Evolutionary conservation across 2,797 vertebrate genomes (phyloP).

Genomic region (Pangasius krempfi): DNA sequence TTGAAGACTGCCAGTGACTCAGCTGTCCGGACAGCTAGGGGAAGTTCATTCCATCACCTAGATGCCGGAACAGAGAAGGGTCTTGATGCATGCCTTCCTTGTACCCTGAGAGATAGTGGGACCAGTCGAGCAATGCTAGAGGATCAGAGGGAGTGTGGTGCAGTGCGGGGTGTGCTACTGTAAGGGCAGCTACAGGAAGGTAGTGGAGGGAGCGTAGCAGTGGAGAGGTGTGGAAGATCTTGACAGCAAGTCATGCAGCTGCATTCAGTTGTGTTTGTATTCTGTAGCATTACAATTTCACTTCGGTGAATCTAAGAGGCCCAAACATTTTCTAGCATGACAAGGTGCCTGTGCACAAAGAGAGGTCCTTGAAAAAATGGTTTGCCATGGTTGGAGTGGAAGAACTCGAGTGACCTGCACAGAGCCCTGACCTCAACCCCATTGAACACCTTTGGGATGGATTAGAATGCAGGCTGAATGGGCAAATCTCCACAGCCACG

Average conservation of each 20-base stretch:
- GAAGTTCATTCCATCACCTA: background rate
- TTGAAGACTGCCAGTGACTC: no score
- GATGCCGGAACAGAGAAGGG: no score
- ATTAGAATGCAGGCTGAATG: background rate
- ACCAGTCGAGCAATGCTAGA: no score
- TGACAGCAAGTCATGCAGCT: background rate
- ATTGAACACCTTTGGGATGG: background rate
- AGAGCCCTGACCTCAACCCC: background rate
- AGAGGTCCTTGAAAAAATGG: background rate
- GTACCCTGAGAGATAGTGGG: background rate
- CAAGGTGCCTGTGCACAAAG: no score
- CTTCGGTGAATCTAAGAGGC: background rate
- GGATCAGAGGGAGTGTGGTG: background rate
- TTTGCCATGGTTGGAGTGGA: background rate
- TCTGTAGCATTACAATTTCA: background rate
- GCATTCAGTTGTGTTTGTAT: background rate
- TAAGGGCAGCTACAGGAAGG: background rate
- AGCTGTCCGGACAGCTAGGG: no score
- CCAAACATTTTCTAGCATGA: background rate
- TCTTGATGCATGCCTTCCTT: background rate
- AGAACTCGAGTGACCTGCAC: background rate
- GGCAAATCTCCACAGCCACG: background rate
- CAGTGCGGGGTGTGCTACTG: background rate
- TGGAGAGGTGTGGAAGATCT: background rate
- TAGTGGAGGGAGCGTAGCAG: background rate